Conservation (phyloP, 1,140 invertebrate species). For the Mizuhopecten yessoensis region DNA sequence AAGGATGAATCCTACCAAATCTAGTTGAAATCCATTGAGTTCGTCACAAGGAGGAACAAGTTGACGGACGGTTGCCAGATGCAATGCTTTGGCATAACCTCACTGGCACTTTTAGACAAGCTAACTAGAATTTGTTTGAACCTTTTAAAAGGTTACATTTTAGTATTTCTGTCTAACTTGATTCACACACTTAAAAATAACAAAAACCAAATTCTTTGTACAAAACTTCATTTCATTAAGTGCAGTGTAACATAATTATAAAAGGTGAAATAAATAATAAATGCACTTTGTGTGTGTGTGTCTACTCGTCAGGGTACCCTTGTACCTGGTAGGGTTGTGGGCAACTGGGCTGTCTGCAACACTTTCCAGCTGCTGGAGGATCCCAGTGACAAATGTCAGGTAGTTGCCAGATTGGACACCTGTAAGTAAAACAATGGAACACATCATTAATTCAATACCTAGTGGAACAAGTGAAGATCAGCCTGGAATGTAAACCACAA, state of each 20-base stretch:
- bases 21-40: too few species aligned
- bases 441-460: neutral
- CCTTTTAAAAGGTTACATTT: too few species aligned
- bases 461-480: too few species aligned
- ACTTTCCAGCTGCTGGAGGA: conserved; percentile 55
- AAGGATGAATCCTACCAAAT: too few species aligned
- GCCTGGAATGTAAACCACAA: too few species aligned
- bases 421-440: neutral
- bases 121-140: too few species aligned
- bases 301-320: conserved; percentile 55
- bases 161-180: too few species aligned
- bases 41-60: too few species aligned
- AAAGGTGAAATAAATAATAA: conserved; percentile 14
- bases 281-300: neutral
- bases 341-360: conserved; percentile 58
- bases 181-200: too few species aligned
- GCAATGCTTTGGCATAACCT: too few species aligned
- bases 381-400: conserved; percentile 58
- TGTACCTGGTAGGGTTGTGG: conserved; percentile 50
- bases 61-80: too few species aligned
- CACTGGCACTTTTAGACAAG: too few species aligned
- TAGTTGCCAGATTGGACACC: conserved; percentile 56
- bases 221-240: neutral
- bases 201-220: neutral
- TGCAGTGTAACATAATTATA: neutral